Conservation (phyloP, 2,888 invertebrate species). For the Cordylochernes scorpioides region DNA sequence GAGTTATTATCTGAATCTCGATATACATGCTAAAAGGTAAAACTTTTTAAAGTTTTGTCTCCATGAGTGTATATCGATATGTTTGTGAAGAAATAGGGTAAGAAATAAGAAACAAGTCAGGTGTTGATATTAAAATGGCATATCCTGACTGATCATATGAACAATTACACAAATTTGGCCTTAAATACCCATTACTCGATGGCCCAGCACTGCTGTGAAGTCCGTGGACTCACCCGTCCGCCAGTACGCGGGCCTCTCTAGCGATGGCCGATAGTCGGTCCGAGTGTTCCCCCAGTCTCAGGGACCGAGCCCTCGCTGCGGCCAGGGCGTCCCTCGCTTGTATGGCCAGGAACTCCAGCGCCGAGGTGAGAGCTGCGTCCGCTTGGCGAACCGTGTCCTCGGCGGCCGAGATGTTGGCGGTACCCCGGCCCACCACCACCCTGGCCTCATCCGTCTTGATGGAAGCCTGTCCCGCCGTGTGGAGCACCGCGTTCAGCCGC, state of each 20-base stretch:
- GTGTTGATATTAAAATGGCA: no score
- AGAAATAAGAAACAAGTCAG: no score
- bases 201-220: no score
- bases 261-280: slow-evolving; percentile 71
- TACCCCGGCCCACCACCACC: slow-evolving; percentile 30
- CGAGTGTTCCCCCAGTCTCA: slow-evolving; percentile 70
- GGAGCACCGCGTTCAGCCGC: slow-evolving; percentile 33
- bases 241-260: slow-evolving; percentile 52
- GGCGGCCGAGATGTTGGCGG: slow-evolving; percentile 35
- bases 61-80: no score
- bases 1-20: no score
- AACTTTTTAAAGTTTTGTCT: no score
- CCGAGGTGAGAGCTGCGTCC: slow-evolving; percentile 39
- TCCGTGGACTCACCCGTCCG: slow-evolving; percentile 50
- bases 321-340: slow-evolving; percentile 53
- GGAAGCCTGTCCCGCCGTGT: slow-evolving; percentile 32
- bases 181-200: no score
- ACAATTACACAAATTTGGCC: no score
- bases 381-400: slow-evolving; percentile 36
- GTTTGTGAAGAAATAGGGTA: no score
- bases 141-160: no score
- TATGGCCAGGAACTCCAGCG: slow-evolving; percentile 46
- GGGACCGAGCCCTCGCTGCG: slow-evolving; percentile 48
- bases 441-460: slow-evolving; percentile 29
- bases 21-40: no score